Base-by-base conservation (phyloP, 2,113 vertebrate species). In the Prunella himalayana region DNA sequence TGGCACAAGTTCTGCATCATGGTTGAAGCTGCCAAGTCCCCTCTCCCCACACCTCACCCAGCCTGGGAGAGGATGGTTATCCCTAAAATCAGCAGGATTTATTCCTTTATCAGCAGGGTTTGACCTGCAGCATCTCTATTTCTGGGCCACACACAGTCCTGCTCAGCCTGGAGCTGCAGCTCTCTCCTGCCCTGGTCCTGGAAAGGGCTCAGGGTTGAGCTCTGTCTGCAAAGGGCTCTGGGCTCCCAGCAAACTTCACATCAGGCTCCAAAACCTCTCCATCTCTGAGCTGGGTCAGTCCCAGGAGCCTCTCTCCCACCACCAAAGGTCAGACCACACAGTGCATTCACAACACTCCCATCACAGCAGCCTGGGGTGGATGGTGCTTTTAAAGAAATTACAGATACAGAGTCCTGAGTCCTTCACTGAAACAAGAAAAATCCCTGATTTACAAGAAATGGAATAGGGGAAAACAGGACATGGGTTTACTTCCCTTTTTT, bases 381-480 rank as follows among this genome's bases (percentile, higher is more conserved):
- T 54, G 60, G 8, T 68, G 49, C 86, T 88, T 53, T 80, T 61
- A 35, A 88, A 82, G 2, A 64, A 93, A 84, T 70, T 15, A 95
- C 59, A 92, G 28, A 50, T 27, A 57, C 24, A 37, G 22, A 81
- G 30, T 28, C 71, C 76, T 1, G 14, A 85, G n/a, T 13, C 31
- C 49, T 19, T 11, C 59, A 41, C 70, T 45, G 39, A 71, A 72
- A 71, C 16, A 59, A 61, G 41, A 10, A 39, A 83, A 86, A 63
- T 9, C 3, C 8, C 84, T 91, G 71, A 94, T 87, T 57, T 64
- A 92, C 25, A 1, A 63, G 37, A 76, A 94, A 68, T 8, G 2
- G 22, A 76, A 86, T 30, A 70, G n/a, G 42, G 50, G 57, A 75
- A 96, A 97, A 95, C 84, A 86, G 93, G 83, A 94, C 71, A 30